Conservation (phyloP, 2,797 vertebrate species). For the Catharus ustulatus region DNA sequence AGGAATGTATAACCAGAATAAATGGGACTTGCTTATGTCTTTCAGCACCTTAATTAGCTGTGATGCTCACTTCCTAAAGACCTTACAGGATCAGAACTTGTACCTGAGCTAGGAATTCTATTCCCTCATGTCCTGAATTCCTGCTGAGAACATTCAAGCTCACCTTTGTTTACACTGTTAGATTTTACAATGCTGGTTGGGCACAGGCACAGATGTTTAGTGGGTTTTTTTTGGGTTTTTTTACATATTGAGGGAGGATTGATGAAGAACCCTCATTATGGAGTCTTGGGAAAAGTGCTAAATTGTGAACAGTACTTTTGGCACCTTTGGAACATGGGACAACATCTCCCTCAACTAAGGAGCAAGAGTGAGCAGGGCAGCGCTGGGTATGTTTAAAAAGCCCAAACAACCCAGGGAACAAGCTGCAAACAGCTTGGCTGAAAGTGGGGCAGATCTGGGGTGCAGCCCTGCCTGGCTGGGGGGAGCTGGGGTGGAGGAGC, state of each 20-base stretch:
- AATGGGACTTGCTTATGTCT: neutral
- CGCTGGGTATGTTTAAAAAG: neutral
- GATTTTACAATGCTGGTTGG: neutral
- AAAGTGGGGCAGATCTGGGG: neutral
- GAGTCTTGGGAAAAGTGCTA: neutral
- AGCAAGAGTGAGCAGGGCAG: neutral
- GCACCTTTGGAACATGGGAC: neutral
- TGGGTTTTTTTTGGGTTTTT: neutral
- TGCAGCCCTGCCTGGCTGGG: rapidly evolving
- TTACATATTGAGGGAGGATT: neutral
- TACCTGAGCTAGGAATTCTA: neutral
- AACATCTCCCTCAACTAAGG: neutral
- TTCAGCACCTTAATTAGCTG: neutral
- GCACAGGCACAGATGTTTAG: neutral
- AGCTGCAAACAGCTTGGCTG: neutral
- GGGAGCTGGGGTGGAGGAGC: neutral
- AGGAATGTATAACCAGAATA: neutral
- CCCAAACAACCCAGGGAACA: neutral
- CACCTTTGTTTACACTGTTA: neutral
- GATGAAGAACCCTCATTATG: neutral
- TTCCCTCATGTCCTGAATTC: neutral
- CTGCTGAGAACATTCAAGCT: neutral
- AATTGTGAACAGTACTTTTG: neutral
- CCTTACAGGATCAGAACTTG: neutral
- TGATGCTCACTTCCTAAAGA: neutral